Evolutionary conservation across 2,888 invertebrate species (phyloP), one percentile per base, ranked within the genome.

Genomic region (Rotaria macrura): DNA sequence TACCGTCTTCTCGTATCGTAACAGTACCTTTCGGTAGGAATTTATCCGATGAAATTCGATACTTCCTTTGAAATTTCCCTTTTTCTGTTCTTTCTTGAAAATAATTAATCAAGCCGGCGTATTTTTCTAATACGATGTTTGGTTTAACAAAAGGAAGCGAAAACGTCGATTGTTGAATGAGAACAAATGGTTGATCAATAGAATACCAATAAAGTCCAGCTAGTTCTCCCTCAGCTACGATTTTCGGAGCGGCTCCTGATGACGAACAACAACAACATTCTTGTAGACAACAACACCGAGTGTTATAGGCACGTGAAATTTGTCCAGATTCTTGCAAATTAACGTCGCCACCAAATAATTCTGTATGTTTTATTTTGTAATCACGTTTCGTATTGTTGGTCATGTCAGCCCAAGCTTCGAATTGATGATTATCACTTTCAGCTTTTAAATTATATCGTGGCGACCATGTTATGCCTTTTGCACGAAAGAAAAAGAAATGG

Each of bases 381-480:
- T 84, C 54, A 52, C 52, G 47, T 38, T 38, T 54, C 14, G 84
- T 84, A 38, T 52, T 54, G 55, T 84, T 84, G 38, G 29, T 84
- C n/a, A 84, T 84, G 40, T 84, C 84, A 84, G 84, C 84, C 84
- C 84, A 84, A 23, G 52, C 84, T 54, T 84, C 52, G 38, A 84
- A 84, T 23, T 12, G 23, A 84, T 54, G 38, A 12, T 29, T 9
- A 34, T 54, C 55, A 5, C 23, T 12, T 52, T 52, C n/a, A 34
- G 55, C 38, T 23, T 84, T 84, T 38, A 84, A 34, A 84, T 38
- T 54, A 84, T 84, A 84, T 23, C 84, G 47, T 38, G 84, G 55
- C 38, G 47, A 49, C 84, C 84, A 84, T 20, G n/a, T 55, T 4
- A 84, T 79, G 23, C 74, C 74, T 79, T 49, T 49, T 47, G n/a